Evolutionary conservation across 2,888 invertebrate species (phyloP), one percentile per base, ranked within the genome.

Genomic region (Ophioninae sp.): DNA sequence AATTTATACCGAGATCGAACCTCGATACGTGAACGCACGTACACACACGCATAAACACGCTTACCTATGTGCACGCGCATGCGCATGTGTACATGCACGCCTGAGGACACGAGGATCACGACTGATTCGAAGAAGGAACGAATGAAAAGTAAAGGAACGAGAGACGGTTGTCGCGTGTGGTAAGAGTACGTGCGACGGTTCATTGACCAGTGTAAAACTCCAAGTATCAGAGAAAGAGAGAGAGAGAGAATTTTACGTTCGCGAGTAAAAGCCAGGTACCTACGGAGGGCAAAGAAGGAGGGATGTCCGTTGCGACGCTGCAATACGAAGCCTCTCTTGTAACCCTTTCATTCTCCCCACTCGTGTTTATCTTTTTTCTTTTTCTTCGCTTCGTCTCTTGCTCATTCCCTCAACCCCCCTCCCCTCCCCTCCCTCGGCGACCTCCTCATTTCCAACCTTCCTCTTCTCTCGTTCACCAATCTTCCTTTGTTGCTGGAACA

Each of bases 181-280:
- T 67, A 50, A 67, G 50, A 67, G 61, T 86, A 85, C 83, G 82
- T 82, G 79, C 85, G 88, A 86, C 88, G 89, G 89, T 89, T 89
- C 89, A 89, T 89, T 88, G 89, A 89, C 89, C 89, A 89, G 85
- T 77, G 79, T 76, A 73, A 78, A 61, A 75, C 70, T 65, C 41
- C 50, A 57, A 68, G 80, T 75, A 61, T 61, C 79, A 75, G 70
- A 56, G 50, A 65, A 79, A 59, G 79, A 72, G 72, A 44, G 70
- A 78, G 10, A 73, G 59, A 50, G 77, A 75, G 73, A 73, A 56
- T 69, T 80, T 64, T 67, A 59, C 56, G 67, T 72, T 72, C 67
- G 75, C 76, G 50, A 77, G 79, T 57, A 50, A 30, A 30, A 37
- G 61, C 7, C 23, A 56, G 44, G 56, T 10, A 50, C 20, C 56